phyloP scores from a whole-genome alignment of 2,113 vertebrate genomes.

The Myotis davidii region DNA sequence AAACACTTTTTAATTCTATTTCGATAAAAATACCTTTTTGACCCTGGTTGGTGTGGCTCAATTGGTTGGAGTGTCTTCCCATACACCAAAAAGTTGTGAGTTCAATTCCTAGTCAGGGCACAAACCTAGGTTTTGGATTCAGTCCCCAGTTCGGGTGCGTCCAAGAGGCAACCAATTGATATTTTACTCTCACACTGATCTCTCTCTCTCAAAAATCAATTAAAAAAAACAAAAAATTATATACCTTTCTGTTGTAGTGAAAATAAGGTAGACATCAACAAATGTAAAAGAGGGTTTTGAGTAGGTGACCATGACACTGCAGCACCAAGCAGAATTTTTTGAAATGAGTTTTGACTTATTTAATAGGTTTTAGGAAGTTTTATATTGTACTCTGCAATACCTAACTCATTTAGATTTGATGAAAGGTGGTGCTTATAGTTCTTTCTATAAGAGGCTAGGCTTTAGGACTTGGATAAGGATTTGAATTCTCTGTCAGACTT shows the following conservation, averaged over 20 bases:
- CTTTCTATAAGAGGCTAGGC: background rate
- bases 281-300: slow-evolving; percentile 16
- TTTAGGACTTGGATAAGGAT: background rate
- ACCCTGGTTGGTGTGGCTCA: background rate
- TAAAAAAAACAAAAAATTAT: too few relatives aligned
- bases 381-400: background rate
- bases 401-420: background rate
- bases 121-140: too few relatives aligned
- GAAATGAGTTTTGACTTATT: background rate
- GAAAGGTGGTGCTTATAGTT: background rate
- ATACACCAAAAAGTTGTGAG: too few relatives aligned
- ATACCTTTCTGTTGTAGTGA: background rate
- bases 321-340: background rate
- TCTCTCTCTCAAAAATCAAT: too few relatives aligned
- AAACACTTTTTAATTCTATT: slow-evolving; percentile 23
- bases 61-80: too few relatives aligned
- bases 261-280: background rate
- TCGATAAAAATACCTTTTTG: slow-evolving; percentile 5
- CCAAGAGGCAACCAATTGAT: too few relatives aligned
- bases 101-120: too few relatives aligned
- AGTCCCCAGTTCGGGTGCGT: too few relatives aligned
- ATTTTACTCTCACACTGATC: too few relatives aligned
- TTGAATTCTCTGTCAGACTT: slow-evolving; percentile 4
- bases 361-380: background rate
- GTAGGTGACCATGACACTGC: background rate